Conservation (phyloP, 2,888 invertebrate species). For the Acanthococcus lagerstroemiae region DNA sequence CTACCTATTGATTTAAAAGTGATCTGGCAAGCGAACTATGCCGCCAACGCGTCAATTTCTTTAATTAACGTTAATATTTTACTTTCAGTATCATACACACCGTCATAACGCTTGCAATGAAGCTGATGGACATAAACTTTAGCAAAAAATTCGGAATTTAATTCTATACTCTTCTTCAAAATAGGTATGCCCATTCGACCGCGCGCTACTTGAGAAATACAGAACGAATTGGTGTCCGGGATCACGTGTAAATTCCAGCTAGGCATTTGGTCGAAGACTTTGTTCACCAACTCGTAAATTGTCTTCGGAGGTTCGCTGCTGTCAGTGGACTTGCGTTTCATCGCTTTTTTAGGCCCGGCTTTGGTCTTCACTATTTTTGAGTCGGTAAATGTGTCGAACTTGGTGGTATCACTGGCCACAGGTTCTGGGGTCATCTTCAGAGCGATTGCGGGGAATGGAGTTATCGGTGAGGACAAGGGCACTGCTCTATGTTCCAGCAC, state of each 20-base stretch:
- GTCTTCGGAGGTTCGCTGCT: conserved; percentile 3
- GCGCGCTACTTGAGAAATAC: conserved; percentile 32
- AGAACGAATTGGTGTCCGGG: conserved; percentile 30
- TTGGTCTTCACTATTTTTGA: conserved; percentile 20
- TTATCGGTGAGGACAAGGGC: background rate
- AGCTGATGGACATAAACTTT: conserved; percentile 34
- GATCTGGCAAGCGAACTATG: no score
- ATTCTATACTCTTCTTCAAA: conserved; percentile 33
- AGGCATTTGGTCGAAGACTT: conserved; percentile 33
- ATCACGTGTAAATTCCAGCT: conserved; percentile 33
- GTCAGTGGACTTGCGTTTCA: background rate
- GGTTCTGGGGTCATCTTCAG: background rate
- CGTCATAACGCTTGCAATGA: conserved; percentile 30
- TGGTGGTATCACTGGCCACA: background rate
- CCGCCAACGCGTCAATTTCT: conserved; percentile 29
- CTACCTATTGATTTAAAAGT: background rate
- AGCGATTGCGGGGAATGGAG: background rate
- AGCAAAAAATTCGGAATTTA: conserved; percentile 32
- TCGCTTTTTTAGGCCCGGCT: conserved; percentile 10
- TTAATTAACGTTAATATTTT: conserved; percentile 31
- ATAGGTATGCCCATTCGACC: conserved; percentile 31
- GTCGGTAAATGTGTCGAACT: conserved; percentile 13
- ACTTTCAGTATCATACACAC: conserved; percentile 31
- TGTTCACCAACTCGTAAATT: conserved; percentile 31
- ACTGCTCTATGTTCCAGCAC: background rate